Evolutionary conservation across 2,797 vertebrate genomes (phyloP), one percentile per base, ranked within the genome.

Genomic region (Cottoperca gobio): DNA sequence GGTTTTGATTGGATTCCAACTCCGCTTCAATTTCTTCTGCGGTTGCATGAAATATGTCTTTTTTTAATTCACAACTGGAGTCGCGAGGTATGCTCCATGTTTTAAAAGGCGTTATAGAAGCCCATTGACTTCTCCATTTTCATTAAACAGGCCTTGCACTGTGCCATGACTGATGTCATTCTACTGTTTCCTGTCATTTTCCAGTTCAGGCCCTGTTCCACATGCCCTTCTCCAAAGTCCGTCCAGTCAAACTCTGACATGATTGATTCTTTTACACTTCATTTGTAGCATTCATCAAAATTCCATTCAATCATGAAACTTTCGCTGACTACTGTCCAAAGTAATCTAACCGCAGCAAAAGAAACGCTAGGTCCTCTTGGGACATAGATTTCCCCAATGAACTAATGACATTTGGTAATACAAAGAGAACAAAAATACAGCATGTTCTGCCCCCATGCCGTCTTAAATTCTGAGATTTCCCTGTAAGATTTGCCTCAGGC

Each of bases 231-330:
- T 85, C 68, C 79, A 78, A 85, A 83, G 72, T 84, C 76, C 23
- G n/a, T 83, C 76, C 80, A 79, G 87, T 86, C 80, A 88, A 79
- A 85, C 76, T 65, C 71, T 71, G 65, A 76, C 85, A 81, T 88
- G 90, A 91, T 86, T 85, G 81, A 93, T 91, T 90, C 73, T 84
- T 92, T 93, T 91, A 84, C 87, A 91, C 88, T 92, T 93, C 82
- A 90, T 93, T 93, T 91, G 73, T 62, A 88, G 74, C 72, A 53
- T 83, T 90, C 81, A 85, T 91, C 82, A 89, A 88, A 92, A 88
- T 85, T 82, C 79, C 81, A 83, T 67, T 88, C 79, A 88, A 78
- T 92, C 85, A 79, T 88, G 81, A 90, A 89, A 82, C 73, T 76
- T 81, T 78, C 70, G 74, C 81, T 82, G 79, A 84, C 71, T 77